Conservation (phyloP, 2,888 invertebrate species). For the Andrena bicolor region DNA sequence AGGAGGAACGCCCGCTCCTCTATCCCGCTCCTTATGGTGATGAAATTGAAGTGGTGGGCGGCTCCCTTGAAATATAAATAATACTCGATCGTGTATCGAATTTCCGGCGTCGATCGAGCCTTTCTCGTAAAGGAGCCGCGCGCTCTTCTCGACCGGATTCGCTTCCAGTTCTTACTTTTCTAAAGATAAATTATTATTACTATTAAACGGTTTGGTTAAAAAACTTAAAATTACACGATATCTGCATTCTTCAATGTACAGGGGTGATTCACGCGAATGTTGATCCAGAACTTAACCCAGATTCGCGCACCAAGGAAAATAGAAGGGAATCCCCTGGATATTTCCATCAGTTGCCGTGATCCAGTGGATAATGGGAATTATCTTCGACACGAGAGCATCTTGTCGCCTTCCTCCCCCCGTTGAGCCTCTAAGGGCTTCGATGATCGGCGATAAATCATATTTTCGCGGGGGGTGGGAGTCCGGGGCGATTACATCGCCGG, state of each 20-base stretch:
- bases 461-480: constrained; percentile 17
- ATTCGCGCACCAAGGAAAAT: not conserved
- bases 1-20: constrained; percentile 14
- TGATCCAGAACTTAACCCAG: constrained; percentile 1
- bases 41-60: constrained; percentile 38
- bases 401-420: not conserved
- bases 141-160: not conserved
- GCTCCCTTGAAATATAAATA: constrained; percentile 42
- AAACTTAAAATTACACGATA: too few species aligned
- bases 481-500: constrained; percentile 48
- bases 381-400: constrained; percentile 18
- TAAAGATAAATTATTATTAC: not conserved
- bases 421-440: not conserved
- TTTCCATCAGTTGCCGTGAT: not conserved
- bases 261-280: not conserved
- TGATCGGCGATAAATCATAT: constrained; percentile 27
- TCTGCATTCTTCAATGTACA: too few species aligned
- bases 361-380: constrained; percentile 25
- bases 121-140: not conserved
- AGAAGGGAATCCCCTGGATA: not conserved
- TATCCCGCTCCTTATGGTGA: constrained; percentile 22
- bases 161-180: not conserved
- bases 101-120: constrained; percentile 14
- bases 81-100: constrained; percentile 31
- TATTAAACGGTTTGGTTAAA: too few species aligned